Evolutionary conservation across 2,797 vertebrate species (phyloP).

Genomic region (Heliangelus exortis): DNA sequence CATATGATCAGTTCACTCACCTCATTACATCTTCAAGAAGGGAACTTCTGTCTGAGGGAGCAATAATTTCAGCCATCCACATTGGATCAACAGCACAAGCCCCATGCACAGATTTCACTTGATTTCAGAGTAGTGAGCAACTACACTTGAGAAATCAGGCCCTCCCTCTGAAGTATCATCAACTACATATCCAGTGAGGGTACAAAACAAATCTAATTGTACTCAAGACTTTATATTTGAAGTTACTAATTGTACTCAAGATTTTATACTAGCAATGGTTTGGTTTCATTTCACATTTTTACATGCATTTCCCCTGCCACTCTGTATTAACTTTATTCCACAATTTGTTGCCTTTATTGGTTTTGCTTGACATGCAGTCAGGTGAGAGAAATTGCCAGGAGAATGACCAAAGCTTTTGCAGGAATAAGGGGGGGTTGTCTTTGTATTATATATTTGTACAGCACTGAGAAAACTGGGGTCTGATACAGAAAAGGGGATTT

Average conservation of each 20-base stretch:
- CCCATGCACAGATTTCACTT: not conserved
- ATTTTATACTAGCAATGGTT: not conserved
- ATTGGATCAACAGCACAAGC: not conserved
- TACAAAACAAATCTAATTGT: not conserved
- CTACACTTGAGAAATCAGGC: not conserved
- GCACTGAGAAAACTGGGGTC: not conserved
- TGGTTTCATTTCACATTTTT: not conserved
- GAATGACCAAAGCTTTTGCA: not conserved
- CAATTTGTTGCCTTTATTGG: not conserved
- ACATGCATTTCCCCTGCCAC: not conserved
- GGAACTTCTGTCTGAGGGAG: not conserved
- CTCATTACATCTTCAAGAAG: not conserved
- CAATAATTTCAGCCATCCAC: not conserved
- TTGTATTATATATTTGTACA: not conserved
- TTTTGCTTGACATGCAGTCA: not conserved
- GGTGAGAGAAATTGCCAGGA: not conserved
- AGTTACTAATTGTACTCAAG: not conserved
- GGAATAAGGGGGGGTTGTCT: not conserved
- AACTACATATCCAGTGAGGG: not conserved
- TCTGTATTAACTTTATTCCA: not conserved
- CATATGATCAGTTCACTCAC: not conserved
- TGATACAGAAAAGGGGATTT: not conserved
- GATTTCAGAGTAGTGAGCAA: not conserved
- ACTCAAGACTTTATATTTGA: not conserved
- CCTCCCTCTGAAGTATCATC: not conserved